Evolutionary conservation across 2,888 invertebrate species (phyloP).

Genomic region (Thereva nobilitata): DNA sequence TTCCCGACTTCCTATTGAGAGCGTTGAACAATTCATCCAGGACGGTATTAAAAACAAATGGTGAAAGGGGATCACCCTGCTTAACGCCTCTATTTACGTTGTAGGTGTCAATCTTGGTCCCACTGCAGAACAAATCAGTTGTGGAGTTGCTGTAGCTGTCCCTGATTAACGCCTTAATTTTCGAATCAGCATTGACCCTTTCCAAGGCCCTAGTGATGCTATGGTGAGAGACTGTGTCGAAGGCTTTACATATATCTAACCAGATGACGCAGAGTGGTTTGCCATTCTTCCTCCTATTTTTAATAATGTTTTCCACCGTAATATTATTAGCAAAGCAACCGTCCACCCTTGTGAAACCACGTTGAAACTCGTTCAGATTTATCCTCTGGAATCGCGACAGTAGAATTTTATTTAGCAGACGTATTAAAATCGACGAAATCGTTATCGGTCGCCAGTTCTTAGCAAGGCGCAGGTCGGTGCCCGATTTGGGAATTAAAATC

Average conservation of each 20-base stretch:
- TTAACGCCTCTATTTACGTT: neutral
- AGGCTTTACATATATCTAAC: slow-evolving; percentile 4
- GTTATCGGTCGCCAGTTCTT: too few relatives aligned
- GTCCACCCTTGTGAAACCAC: too few relatives aligned
- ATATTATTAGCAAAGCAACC: too few relatives aligned
- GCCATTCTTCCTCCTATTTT: too few relatives aligned
- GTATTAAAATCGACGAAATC: too few relatives aligned
- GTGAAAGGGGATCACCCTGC: slow-evolving; percentile 23
- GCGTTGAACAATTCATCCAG: slow-evolving; percentile 1
- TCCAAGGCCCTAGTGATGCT: slow-evolving; percentile 2
- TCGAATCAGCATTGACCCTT: neutral
- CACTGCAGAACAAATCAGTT: neutral
- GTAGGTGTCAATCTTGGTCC: neutral
- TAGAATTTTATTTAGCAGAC: too few relatives aligned
- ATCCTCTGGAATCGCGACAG: too few relatives aligned
- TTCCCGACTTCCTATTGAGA: neutral
- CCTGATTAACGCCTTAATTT: neutral
- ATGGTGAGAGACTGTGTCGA: slow-evolving; percentile 1
- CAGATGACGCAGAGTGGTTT: neutral
- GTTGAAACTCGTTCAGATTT: too few relatives aligned
- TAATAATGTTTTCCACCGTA: neutral
- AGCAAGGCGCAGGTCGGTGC: too few relatives aligned
- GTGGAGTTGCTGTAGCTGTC: too few relatives aligned
- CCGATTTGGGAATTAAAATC: too few relatives aligned
- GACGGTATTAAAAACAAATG: neutral